Base-by-base conservation (phyloP, 2,113 vertebrate species). In the Globicephala melas region DNA sequence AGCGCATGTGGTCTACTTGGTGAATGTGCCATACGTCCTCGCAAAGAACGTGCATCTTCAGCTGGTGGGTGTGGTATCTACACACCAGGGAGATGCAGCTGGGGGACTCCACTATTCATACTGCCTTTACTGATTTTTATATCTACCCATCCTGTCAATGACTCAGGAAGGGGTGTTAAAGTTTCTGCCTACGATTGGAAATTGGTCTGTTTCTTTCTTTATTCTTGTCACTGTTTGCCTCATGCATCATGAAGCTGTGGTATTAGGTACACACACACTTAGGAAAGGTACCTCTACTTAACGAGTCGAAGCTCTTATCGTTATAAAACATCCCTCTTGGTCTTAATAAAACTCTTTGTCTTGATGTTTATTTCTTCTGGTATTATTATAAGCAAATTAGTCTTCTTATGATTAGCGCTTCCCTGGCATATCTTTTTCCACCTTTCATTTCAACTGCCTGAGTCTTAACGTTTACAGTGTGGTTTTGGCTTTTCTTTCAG, bases 1-100 rank as follows among this genome's bases (percentile, higher is more conserved):
- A 26, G 33, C 47, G 13, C 36, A 20, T 3, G 1, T 0, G 25
- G 31, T 71, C 68, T 2, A 1, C 28, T 1, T 25, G 33, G 47
- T 31, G 4, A 36, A 2, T 0, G 13, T 18, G 28, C 81, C 18
- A 0, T 8, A 20, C 3, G 21, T 41, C 38, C 73, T 38, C 2
- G 26, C 12, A 8, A 83, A 28, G 26, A 36, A 23, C 0, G 8
- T 4, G 13, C 15, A 2, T 47, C 76, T 53, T 36, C 23, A 9
- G 76, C 14, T 5, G 28, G 53, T 14, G 23, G 41, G 5, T 2
- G 44, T 10, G 28, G 33, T 3, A 0, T 4, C 79, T 13, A 6
- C 1, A 38, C 33, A 31, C 15, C 84, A 15, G 0, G 1, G 2
- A 23, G 63, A 36, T 41, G 79, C 53, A 25, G 63, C 0, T 2